Percentiles rank a stretch among this genome's conserved stretches.
phyloP scores from a whole-genome alignment of 2,797 vertebrate species.

The Tachyglossus aculeatus region DNA sequence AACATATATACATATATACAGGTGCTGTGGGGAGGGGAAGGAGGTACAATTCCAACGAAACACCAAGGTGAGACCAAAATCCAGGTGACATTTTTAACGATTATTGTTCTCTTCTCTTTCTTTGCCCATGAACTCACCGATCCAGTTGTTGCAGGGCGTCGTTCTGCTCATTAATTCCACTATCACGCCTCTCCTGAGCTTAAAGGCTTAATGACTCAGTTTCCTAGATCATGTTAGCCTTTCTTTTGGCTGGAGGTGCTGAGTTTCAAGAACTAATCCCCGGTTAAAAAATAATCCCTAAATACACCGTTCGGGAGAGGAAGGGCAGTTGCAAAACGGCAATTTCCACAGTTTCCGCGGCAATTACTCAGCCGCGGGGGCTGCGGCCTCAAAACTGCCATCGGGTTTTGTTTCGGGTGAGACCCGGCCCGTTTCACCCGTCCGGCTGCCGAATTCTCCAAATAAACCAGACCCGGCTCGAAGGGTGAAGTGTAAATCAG shows the following conservation, averaged over 20 bases:
- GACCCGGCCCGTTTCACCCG: background rate
- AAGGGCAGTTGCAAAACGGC: background rate
- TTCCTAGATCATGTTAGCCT: background rate
- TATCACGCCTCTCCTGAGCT: background rate
- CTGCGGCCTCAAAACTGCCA: fast-evolving
- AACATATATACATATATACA: no score
- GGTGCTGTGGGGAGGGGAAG: no score
- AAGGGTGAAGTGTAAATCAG: background rate
- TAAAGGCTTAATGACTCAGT: background rate
- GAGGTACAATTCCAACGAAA: no score
- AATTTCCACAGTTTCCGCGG: background rate
- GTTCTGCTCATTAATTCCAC: background rate
- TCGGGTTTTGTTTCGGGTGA: background rate
- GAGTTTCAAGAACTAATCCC: background rate
- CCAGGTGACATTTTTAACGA: no score
- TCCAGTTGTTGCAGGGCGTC: background rate
- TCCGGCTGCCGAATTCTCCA: fast-evolving
- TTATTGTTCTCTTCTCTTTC: no score
- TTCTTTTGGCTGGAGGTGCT: no score
- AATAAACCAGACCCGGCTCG: background rate
- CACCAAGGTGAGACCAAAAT: no score
- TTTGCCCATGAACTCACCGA: background rate
- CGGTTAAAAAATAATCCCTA: background rate
- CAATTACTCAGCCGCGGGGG: background rate
- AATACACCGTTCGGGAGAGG: background rate